A percentile compares a stretch with the other conserved stretches of the same genome.
phyloP scores from a whole-genome alignment of 2,113 vertebrate genomes.

The Perca flavescens region DNA sequence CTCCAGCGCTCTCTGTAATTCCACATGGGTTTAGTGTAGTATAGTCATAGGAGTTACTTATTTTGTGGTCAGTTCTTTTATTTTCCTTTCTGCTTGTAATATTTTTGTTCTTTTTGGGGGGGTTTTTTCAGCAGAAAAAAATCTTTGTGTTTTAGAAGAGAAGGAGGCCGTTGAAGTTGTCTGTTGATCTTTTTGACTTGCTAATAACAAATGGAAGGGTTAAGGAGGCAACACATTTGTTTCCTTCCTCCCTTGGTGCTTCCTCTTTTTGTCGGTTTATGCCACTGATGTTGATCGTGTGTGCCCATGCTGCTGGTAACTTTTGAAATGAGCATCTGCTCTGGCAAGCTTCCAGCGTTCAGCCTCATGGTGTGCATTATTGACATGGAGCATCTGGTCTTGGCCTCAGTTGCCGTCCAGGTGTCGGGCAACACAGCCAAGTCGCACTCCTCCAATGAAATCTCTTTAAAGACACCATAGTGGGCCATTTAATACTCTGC shows the following conservation, averaged over 20 bases:
- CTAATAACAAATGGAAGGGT: not conserved
- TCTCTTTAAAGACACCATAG: slow-evolving; percentile 27
- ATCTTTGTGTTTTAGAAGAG: not conserved
- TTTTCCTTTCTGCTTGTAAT: not conserved
- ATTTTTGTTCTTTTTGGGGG: no score
- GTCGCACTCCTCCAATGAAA: slow-evolving; percentile 34
- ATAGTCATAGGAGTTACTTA: not conserved
- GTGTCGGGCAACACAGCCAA: slow-evolving; percentile 22
- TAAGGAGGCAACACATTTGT: not conserved
- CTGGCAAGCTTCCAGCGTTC: not conserved
- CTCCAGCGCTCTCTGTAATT: not conserved
- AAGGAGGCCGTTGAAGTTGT: not conserved
- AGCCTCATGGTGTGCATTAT: slow-evolving; percentile 5
- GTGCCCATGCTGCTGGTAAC: not conserved
- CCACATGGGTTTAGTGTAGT: not conserved
- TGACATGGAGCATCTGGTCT: slow-evolving; percentile 28
- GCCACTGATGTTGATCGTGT: not conserved
- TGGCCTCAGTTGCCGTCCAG: slow-evolving; percentile 8
- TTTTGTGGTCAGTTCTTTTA: no score
- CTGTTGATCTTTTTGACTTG: not conserved
- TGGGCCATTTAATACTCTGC: slow-evolving; percentile 33
- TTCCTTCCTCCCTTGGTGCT: slow-evolving; percentile 27
- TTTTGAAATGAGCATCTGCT: slow-evolving; percentile 3
- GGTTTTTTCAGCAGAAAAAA: no score
- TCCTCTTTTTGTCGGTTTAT: slow-evolving; percentile 23